Evolutionary conservation across 2,888 invertebrate species (phyloP).

Genomic region (Athetis lepigone): DNA sequence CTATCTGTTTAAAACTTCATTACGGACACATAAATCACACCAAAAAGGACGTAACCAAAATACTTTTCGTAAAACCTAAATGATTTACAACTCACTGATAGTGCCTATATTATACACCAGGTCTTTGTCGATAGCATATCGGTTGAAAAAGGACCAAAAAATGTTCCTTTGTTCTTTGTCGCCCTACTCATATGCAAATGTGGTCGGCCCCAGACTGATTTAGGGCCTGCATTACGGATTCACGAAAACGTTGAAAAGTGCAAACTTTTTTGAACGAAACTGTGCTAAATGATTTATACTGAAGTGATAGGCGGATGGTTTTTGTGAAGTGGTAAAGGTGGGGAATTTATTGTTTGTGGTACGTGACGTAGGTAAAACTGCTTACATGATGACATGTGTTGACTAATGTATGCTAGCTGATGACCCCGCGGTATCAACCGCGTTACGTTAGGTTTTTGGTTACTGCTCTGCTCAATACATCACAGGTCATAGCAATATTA

Average conservation of each 20-base stretch:
- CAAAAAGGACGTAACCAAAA: slow-evolving; percentile 62
- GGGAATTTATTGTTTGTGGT: no score
- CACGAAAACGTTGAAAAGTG: slow-evolving; percentile 80
- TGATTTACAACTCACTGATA: slow-evolving; percentile 83
- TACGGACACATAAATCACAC: slow-evolving; percentile 61
- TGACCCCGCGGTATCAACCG: no score
- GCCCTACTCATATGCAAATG: slow-evolving; percentile 88
- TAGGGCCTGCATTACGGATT: slow-evolving; percentile 82
- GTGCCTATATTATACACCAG: slow-evolving; percentile 70
- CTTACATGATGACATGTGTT: no score
- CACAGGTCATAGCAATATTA: no score
- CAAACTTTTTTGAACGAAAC: slow-evolving; percentile 63
- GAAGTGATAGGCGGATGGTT: slow-evolving; percentile 36
- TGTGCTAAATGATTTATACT: slow-evolving; percentile 58
- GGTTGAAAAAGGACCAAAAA: slow-evolving; percentile 71
- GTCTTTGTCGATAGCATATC: slow-evolving; percentile 83
- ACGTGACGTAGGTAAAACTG: no score
- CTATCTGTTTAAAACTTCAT: slow-evolving; percentile 54
- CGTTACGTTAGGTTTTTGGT: no score
- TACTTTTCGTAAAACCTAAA: slow-evolving; percentile 66
- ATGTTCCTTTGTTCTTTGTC: slow-evolving; percentile 87
- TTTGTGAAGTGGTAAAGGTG: slow-evolving; percentile 8
- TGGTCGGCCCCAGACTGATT: slow-evolving; percentile 80
- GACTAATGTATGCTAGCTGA: no score
- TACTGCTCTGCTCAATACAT: no score